phyloP scores from a whole-genome alignment of 2,113 vertebrate species.

The Ceratotherium simum region DNA sequence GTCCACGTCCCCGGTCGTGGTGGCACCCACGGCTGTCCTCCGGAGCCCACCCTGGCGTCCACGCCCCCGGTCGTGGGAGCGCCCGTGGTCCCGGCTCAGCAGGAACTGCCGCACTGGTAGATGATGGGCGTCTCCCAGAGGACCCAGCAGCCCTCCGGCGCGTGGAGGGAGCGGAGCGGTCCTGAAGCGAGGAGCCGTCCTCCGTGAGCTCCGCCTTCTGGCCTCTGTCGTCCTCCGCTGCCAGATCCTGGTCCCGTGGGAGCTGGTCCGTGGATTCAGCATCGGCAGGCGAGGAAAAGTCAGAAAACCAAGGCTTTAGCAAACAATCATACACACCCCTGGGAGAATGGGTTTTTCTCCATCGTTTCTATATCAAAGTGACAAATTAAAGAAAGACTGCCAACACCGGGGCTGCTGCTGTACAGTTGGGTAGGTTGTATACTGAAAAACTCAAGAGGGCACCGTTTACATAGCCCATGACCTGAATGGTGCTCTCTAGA shows the following conservation, averaged over 20 bases:
- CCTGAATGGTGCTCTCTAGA: neutral
- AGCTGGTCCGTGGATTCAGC: conserved; percentile 44
- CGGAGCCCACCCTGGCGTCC: too few relatives aligned
- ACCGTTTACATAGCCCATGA: neutral
- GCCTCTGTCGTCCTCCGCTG: conserved; percentile 84
- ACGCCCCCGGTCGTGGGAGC: too few relatives aligned
- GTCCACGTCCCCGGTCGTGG: too few relatives aligned
- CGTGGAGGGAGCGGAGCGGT: conserved; percentile 82
- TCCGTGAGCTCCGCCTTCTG: conserved; percentile 86
- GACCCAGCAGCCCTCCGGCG: conserved; percentile 86
- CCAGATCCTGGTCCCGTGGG: conserved; percentile 85
- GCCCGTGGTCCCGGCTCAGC: conserved; percentile 43
- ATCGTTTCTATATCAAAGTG: neutral
- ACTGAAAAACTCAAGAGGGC: neutral
- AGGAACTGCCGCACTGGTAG: neutral
- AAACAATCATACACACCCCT: too few relatives aligned
- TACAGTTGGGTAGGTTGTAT: neutral
- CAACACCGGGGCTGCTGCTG: neutral
- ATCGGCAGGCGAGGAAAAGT: neutral
- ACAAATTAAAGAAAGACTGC: neutral
- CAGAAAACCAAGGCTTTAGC: neutral
- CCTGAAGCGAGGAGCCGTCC: conserved; percentile 87
- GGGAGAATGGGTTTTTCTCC: neutral
- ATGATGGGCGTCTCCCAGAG: conserved; percentile 81
- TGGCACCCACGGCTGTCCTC: too few relatives aligned